A percentile compares a stretch with the other conserved stretches of the same genome.
Evolutionary conservation across 2,113 vertebrate genomes (phyloP).

Genomic region (Gobiocypris rarus): DNA sequence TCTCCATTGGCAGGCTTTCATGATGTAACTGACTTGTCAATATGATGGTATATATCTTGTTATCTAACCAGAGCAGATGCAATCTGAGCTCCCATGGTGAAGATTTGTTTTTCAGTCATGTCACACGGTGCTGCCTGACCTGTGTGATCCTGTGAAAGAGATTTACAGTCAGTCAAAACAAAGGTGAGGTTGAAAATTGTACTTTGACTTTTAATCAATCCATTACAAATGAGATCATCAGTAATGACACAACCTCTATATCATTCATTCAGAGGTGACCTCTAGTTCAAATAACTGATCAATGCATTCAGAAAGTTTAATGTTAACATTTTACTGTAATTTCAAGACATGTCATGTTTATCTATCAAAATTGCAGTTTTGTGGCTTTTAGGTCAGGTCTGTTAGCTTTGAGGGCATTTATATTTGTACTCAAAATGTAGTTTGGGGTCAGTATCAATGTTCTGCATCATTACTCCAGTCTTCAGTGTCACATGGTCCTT

Average conservation of each 20-base stretch:
- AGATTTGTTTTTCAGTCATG: conserved; percentile 75
- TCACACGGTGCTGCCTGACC: conserved; percentile 53
- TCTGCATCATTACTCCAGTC: background rate
- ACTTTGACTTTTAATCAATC: background rate
- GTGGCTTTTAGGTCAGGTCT: background rate
- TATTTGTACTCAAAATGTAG: no score
- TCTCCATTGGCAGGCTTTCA: background rate
- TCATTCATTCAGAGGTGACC: background rate
- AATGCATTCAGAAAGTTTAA: background rate
- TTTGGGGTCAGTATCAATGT: no score
- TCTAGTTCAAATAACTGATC: background rate
- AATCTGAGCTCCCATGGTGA: conserved; percentile 75
- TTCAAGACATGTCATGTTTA: background rate
- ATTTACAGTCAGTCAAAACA: conserved; percentile 2
- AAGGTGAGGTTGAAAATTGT: background rate
- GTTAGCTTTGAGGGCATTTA: no score
- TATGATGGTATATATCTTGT: background rate
- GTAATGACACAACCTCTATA: background rate
- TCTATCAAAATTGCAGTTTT: background rate
- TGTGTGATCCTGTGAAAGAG: conserved; percentile 57
- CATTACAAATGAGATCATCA: background rate
- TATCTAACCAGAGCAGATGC: conserved; percentile 78
- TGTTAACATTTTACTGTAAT: background rate
- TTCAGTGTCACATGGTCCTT: background rate
- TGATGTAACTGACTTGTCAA: background rate